Percentiles rank a stretch among this genome's conserved stretches.
These are phyloP conservation scores for Scalopus aquaticus DNA, from an alignment of 2,113 vertebrate species.

Conservation along the genomic window DNA sequence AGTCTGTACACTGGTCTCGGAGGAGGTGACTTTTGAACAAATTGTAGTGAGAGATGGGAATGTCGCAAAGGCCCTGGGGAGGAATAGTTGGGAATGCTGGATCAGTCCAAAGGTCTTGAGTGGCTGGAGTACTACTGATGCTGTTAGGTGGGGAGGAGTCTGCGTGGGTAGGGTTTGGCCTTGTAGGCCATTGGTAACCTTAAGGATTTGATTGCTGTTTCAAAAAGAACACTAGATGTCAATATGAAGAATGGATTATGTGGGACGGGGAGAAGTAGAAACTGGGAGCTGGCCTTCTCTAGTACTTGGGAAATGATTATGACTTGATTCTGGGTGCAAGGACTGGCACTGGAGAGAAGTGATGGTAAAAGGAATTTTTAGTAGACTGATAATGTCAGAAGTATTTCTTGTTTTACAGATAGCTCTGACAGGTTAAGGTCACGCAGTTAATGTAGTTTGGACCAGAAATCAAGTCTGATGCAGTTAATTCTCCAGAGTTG, in stretches of 20 bases:
- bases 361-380: background rate
- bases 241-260: background rate
- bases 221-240: background rate
- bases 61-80: background rate
- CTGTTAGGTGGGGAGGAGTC: too few relatives aligned
- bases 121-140: background rate
- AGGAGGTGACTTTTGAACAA: conserved; percentile 27
- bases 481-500: conserved; percentile 27
- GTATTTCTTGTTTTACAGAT: background rate
- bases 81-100: background rate
- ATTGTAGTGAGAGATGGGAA: background rate
- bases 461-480: background rate
- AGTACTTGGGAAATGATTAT: background rate
- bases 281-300: background rate
- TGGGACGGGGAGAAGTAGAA: background rate
- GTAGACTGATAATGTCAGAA: background rate
- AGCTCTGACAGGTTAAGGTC: background rate
- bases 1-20: background rate
- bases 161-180: background rate
- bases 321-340: background rate
- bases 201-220: background rate
- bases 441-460: background rate
- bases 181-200: background rate
- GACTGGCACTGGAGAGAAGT: background rate
- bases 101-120: background rate